phyloP scores from a whole-genome alignment of 2,888 invertebrate species.

The Cheilosia urbana region DNA sequence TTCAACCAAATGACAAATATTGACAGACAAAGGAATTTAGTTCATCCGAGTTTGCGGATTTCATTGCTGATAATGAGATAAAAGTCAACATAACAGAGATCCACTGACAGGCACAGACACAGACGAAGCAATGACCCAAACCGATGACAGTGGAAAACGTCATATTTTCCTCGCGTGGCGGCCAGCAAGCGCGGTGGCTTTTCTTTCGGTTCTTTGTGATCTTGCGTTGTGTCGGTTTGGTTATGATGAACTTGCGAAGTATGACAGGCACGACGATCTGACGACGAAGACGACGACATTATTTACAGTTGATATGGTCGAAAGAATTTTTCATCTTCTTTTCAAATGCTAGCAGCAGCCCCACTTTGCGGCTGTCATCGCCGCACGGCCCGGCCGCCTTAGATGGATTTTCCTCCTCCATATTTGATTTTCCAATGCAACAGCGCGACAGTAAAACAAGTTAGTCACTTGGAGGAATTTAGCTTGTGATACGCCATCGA shows the following conservation, averaged over 20 bases:
- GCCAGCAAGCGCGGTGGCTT: constrained; percentile 13
- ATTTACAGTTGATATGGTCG: constrained; percentile 77
- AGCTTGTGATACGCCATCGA: constrained; percentile 42
- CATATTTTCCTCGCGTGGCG: constrained; percentile 19
- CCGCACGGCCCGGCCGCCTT: constrained; percentile 33
- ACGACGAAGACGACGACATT: constrained; percentile 66
- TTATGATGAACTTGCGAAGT: constrained; percentile 61
- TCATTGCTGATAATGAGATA: constrained; percentile 60
- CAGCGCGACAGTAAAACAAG: constrained; percentile 48
- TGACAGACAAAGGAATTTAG: constrained; percentile 73
- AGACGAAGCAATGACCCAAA: constrained; percentile 54
- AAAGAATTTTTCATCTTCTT: constrained; percentile 76
- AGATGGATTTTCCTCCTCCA: constrained; percentile 63
- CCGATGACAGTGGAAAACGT: constrained; percentile 52
- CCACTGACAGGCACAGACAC: constrained; percentile 14
- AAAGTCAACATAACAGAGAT: constrained; percentile 28
- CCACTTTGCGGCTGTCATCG: constrained; percentile 10
- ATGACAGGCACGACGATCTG: constrained; percentile 57
- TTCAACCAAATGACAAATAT: constrained; percentile 72
- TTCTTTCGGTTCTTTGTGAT: constrained; percentile 55
- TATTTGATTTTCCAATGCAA: constrained; percentile 64
- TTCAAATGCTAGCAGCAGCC: constrained; percentile 46
- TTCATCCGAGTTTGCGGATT: constrained; percentile 72
- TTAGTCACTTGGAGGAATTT: constrained; percentile 55
- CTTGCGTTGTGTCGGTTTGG: constrained; percentile 39